Evolutionary conservation across 2,797 vertebrate genomes (phyloP).

Genomic region (Pantherophis vulpinus): DNA sequence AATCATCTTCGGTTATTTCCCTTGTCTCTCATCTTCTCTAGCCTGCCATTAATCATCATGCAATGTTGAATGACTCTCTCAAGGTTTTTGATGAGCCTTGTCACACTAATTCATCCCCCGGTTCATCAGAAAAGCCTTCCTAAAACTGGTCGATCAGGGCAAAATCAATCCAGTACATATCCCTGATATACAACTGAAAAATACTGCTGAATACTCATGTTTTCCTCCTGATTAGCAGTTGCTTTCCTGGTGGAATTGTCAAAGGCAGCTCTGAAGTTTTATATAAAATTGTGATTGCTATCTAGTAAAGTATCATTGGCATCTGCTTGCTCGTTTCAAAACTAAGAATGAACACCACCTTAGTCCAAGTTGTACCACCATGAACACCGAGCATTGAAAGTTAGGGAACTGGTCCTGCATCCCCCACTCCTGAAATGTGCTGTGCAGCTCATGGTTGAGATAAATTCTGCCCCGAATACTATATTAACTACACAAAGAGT

Average conservation of each 20-base stretch:
- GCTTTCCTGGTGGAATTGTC: neutral
- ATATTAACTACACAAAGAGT: neutral
- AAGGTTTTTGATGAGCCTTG: neutral
- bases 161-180: neutral
- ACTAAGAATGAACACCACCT: neutral
- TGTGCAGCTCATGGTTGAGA: neutral
- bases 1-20: neutral
- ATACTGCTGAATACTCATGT: neutral
- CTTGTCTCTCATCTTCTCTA: neutral
- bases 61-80: neutral
- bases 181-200: neutral
- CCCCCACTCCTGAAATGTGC: neutral
- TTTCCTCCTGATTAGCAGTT: neutral
- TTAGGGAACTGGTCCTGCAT: neutral
- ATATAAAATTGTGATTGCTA: neutral
- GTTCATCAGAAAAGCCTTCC: neutral
- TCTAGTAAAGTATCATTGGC: neutral
- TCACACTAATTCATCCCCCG: neutral
- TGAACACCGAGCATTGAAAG: neutral
- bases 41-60: neutral
- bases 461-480: neutral
- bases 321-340: neutral
- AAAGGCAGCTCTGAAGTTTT: neutral
- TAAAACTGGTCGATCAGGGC: neutral
- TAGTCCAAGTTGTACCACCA: neutral